Evolutionary conservation across 2,888 invertebrate species (phyloP), one percentile per base, ranked within the genome.

Genomic region (Eupithecia vulgata): DNA sequence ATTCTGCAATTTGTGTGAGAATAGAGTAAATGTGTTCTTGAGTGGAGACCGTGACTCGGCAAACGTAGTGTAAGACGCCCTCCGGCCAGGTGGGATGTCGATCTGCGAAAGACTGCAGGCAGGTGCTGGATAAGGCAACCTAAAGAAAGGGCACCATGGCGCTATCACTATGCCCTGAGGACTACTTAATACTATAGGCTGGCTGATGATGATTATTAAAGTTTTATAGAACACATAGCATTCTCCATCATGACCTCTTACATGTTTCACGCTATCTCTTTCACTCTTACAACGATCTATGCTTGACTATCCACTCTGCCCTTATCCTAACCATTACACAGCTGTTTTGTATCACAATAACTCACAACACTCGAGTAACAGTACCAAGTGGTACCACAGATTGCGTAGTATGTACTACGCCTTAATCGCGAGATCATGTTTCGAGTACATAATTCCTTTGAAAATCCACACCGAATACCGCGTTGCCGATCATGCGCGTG

Each of bases 341-440:
- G 74, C 75, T 74, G 77, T 67, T 79, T 76, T 75, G 76, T 79
- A 80, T 79, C 76, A 76, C 70, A 73, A 68, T 57, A 69, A 68
- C 52, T 59, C 68, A 40, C 40, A 68, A 71, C 71, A 65, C 65
- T 65, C 21, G 65, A 65, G 65, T 37, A 13, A 17, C 15, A 65
- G 65, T 65, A 25, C 70, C 68, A 62, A 65, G 78, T 62, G 34
- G 35, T 34, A 7, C 35, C 62, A 64, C 37, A 37, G 62, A 37
- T 21, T 64, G 25, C 13, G 25, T 57, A 72, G 35, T 45, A 62
- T 59, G 70, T 62, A 73, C 68, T 68, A 64, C 64, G 78, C 79
- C 79, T 68, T 79, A 78, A 81, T 82, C 79, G 74, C 67, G 17
- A 66, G 76, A 79, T 80, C 81, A 71, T 71, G 76, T 80, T 80